phyloP scores from a whole-genome alignment of 2,113 vertebrate species.

The Megaceryle maxima region DNA sequence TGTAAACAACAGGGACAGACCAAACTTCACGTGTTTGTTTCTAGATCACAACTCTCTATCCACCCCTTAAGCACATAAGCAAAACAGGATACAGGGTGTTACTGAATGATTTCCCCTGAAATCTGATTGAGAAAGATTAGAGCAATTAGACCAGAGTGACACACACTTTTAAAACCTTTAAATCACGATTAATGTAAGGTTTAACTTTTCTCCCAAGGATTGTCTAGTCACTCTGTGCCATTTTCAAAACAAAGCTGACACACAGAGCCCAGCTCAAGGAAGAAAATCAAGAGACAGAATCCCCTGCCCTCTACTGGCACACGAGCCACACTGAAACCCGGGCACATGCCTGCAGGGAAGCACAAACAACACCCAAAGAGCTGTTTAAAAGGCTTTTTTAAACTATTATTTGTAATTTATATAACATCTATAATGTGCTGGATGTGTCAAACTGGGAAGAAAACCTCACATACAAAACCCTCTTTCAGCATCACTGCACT shows the following conservation, averaged over 20 bases:
- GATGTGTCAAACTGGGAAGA: not conserved
- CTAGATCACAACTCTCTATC: not conserved
- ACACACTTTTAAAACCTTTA: slow-evolving; percentile 32
- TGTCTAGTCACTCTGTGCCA: not conserved
- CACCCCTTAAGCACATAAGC: slow-evolving; percentile 13
- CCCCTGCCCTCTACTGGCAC: slow-evolving; percentile 64
- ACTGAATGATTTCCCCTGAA: slow-evolving; percentile 62
- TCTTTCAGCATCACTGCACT: not conserved
- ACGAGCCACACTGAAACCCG: not conserved
- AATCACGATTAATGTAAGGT: slow-evolving; percentile 24
- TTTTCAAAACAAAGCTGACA: slow-evolving; percentile 4
- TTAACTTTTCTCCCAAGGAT: slow-evolving; percentile 31
- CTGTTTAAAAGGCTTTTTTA: not conserved
- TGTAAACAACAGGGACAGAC: slow-evolving; percentile 41
- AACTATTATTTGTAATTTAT: not conserved
- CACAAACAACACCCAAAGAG: not conserved
- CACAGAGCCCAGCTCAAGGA: not conserved
- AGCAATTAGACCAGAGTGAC: slow-evolving; percentile 47
- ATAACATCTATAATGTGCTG: not conserved
- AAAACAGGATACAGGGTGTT: slow-evolving; percentile 66
- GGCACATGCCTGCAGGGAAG: not conserved
- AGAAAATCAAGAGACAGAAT: slow-evolving; percentile 19
- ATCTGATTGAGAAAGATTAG: slow-evolving; percentile 59
- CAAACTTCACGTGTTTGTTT: slow-evolving; percentile 31
- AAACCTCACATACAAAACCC: not conserved